phyloP scores from a whole-genome alignment of 1,140 invertebrate species.

The Homalodisca vitripennis region DNA sequence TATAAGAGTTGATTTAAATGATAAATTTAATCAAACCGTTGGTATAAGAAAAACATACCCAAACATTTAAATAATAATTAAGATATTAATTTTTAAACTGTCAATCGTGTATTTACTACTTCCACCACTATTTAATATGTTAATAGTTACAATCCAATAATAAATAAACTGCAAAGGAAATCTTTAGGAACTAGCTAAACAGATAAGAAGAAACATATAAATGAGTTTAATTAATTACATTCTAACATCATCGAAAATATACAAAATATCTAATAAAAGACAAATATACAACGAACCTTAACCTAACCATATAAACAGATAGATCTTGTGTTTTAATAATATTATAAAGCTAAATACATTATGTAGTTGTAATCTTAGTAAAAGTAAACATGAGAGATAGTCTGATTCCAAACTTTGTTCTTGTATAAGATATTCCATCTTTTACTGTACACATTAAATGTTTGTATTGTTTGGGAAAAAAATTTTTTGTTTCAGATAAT shows the following conservation, averaged over 20 bases:
- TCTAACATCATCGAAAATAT: conserved; percentile 4
- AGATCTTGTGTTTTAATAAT: neutral
- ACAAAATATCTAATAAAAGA: conserved; percentile 17
- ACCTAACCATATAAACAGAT: conserved; percentile 8
- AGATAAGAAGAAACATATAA: neutral
- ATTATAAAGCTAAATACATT: conserved; percentile 12
- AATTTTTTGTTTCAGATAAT: too few species aligned
- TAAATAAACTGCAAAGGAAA: too few species aligned
- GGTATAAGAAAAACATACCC: conserved; percentile 3
- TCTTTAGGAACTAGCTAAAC: conserved; percentile 24
- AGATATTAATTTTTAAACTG: too few species aligned
- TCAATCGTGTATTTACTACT: too few species aligned
- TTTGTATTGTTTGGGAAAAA: too few species aligned
- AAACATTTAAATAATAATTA: too few species aligned
- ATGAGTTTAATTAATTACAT: neutral
- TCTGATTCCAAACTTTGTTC: neutral
- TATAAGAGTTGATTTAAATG: too few species aligned
- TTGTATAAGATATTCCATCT: neutral
- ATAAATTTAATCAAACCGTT: too few species aligned
- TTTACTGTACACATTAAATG: neutral
- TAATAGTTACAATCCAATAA: too few species aligned
- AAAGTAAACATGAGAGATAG: neutral
- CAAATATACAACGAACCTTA: conserved; percentile 5
- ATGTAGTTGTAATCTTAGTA: neutral
- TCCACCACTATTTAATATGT: too few species aligned